phyloP scores from a whole-genome alignment of 2,797 vertebrate genomes.

The Emys orbicularis region DNA sequence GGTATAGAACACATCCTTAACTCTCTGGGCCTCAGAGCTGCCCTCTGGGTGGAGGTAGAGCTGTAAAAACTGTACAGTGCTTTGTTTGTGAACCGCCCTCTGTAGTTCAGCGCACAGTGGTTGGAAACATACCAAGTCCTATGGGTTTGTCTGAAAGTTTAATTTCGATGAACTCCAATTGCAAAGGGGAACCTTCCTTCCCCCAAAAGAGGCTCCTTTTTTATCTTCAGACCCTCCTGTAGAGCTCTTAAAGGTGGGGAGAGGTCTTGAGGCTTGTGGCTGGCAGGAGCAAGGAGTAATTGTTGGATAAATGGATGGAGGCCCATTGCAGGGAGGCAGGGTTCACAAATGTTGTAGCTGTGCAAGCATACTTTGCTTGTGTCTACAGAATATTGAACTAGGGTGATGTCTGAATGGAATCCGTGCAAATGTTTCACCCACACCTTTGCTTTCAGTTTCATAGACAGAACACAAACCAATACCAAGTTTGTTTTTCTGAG shows the following conservation, averaged over 20 bases:
- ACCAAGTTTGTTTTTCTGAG: neutral
- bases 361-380: neutral
- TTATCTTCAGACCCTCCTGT: neutral
- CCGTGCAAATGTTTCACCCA: neutral
- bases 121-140: slow-evolving; percentile 4
- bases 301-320: neutral
- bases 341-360: neutral
- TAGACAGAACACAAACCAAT: neutral
- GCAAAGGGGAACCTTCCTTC: slow-evolving; percentile 22
- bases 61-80: neutral
- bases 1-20: slow-evolving; percentile 3
- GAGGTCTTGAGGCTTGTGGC: neutral
- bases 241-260: neutral
- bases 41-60: neutral
- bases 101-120: slow-evolving; percentile 9
- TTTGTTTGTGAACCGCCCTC: slow-evolving; percentile 7
- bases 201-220: slow-evolving; percentile 28
- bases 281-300: neutral
- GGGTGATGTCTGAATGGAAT: neutral
- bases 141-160: slow-evolving; percentile 55
- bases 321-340: slow-evolving; percentile 8
- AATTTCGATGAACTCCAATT: neutral
- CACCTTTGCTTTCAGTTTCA: neutral
- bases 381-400: slow-evolving; percentile 29
- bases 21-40: neutral